Conservation (phyloP, 2,888 invertebrate species). For the Axea sp. region DNA sequence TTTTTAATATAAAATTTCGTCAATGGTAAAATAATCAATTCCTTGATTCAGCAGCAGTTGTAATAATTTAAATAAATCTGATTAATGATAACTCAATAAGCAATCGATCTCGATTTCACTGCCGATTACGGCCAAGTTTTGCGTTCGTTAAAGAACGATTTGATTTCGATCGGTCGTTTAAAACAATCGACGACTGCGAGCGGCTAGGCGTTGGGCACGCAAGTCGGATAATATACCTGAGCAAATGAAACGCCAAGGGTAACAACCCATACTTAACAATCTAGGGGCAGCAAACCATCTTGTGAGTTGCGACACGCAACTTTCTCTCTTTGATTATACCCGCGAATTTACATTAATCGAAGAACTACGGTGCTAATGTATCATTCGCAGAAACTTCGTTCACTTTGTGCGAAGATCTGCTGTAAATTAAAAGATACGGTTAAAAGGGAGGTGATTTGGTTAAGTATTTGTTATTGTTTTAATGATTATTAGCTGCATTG, state of each 20-base stretch:
- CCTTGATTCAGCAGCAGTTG: not conserved
- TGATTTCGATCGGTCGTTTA: constrained; percentile 73
- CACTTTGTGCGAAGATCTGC: not conserved
- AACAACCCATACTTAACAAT: constrained; percentile 77
- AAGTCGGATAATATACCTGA: constrained; percentile 72
- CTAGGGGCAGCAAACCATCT: constrained; percentile 66
- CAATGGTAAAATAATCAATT: not conserved
- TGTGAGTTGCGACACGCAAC: constrained; percentile 66
- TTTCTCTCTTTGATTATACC: constrained; percentile 47
- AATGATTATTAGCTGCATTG: too few relatives aligned
- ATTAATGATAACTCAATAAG: constrained; percentile 14
- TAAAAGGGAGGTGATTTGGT: too few relatives aligned
- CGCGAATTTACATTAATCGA: constrained; percentile 16
- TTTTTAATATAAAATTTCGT: too few relatives aligned
- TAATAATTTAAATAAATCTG: too few relatives aligned
- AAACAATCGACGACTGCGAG: constrained; percentile 74
- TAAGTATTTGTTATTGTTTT: too few relatives aligned
- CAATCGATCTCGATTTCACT: constrained; percentile 16
- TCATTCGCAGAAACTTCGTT: not conserved
- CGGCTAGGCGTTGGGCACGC: constrained; percentile 70
- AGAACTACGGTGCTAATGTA: not conserved
- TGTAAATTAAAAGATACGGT: constrained; percentile 7
- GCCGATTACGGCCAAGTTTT: constrained; percentile 35
- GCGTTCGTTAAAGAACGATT: constrained; percentile 62
- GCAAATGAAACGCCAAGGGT: constrained; percentile 77